These are phyloP conservation scores for Hemicentrotus pulcherrimus DNA, from an alignment of 35 echinoderm and acorn worm genomes.

Conservation along the genomic window DNA sequence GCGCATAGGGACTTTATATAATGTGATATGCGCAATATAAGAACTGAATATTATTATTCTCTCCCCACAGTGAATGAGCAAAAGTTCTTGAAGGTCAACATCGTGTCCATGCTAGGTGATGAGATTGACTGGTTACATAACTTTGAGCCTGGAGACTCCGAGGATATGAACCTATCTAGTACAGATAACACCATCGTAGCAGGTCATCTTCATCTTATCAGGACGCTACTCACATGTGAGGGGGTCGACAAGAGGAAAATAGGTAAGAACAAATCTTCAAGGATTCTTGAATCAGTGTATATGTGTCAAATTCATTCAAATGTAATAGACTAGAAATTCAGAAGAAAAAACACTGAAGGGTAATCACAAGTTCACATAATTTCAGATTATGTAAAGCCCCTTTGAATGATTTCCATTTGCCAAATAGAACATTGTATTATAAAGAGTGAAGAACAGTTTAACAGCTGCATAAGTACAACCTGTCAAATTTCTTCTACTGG, in stretches of 20 bases:
- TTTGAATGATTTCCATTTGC: too few species aligned
- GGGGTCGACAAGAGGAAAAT: conserved; percentile 87
- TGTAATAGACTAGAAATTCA: not conserved
- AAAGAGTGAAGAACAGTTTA: too few species aligned
- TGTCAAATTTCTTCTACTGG: too few species aligned
- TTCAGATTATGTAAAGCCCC: too few species aligned
- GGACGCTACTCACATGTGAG: conserved; percentile 88
- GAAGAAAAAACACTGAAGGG: not conserved
- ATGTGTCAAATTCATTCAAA: not conserved
- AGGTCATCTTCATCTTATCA: conserved; percentile 82
- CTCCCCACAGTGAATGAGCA: conserved; percentile 63
- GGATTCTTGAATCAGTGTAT: not conserved
- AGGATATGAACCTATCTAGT: conserved; percentile 63
- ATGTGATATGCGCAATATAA: too few species aligned
- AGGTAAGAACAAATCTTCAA: conserved; percentile 53
- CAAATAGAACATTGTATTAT: too few species aligned
- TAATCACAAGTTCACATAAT: too few species aligned
- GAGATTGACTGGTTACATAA: conserved; percentile 96
- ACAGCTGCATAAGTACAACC: too few species aligned
- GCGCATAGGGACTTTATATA: too few species aligned
- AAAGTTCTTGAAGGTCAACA: conserved; percentile 76
- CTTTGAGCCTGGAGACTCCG: conserved; percentile 84
- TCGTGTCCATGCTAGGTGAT: conserved; percentile 78
- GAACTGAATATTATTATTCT: too few species aligned
- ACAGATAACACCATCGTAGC: conserved; percentile 86